Base-by-base conservation (phyloP, 2,113 vertebrate genomes). In the Patagioenas fasciata region DNA sequence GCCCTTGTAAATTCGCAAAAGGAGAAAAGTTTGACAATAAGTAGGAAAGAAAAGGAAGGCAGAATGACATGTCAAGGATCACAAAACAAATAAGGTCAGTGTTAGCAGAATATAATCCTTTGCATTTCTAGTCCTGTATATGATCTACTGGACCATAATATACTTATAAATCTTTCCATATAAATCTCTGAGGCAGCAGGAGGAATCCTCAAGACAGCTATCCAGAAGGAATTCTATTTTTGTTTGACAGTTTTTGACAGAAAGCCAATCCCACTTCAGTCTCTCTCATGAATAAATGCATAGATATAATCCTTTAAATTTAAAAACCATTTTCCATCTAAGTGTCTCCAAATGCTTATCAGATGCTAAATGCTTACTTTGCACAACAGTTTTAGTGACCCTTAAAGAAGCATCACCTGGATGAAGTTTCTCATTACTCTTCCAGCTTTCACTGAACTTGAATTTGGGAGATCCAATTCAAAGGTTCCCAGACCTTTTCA, bases 181-280 rank as follows among this genome's bases (percentile, higher is more conserved):
- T 34, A 85, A 88, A 61, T 54, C 31, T 85, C 70, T 31, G 50
- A 75, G 25, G 62, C 11, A 95, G 28, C 51, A 89, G 65, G 11
- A 91, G 56, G 32, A 93, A 93, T 81, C 32, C 72, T 91, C 80
- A 84, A 78, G 73, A 89, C 40, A 87, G 9, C 66, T 66, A 80
- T 91, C 47, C 81, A 93, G 95, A 93, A 95, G 84, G 81, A 89
- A 89, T 89, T 9, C 74, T 95, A 87, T 85, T 97, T 97, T 81
- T 82, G 50, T 85, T 74, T 89, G 81, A 88, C 85, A 85, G 62
- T 87, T 94, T 95, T 96, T 96, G 93, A 93, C 58, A 91, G 89
- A 69, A 91, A 89, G 71, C 81, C 91, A 95, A 62, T 85, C 71
- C 66, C 16, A 58, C 34, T 80, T 91, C 89, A 91, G 34, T 13